Evolutionary conservation across 2,888 invertebrate species (phyloP).

Genomic region (Apodemia hepburni): DNA sequence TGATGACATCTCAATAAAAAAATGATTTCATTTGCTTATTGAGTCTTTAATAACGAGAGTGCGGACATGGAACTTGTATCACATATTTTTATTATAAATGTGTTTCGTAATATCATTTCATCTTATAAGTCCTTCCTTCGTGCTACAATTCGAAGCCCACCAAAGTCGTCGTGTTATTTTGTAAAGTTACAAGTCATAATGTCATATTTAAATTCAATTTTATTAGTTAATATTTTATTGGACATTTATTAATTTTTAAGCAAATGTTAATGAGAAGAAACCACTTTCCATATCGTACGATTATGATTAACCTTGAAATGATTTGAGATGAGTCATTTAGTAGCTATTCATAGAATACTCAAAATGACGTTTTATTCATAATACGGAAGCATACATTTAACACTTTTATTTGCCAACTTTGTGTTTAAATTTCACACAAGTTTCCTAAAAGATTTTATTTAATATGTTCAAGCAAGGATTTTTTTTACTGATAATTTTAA

Average conservation of each 20-base stretch:
- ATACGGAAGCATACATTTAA: conserved; percentile 5
- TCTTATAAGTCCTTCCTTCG: conserved; percentile 15
- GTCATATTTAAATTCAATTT: conserved; percentile 12
- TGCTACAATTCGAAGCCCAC: conserved; percentile 52
- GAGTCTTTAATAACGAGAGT: conserved; percentile 71
- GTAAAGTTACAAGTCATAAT: conserved; percentile 17
- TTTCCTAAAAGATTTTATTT: too few relatives aligned
- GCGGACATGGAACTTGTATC: conserved; percentile 57
- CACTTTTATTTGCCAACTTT: neutral
- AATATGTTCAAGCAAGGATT: too few relatives aligned
- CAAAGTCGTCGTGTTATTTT: conserved; percentile 43
- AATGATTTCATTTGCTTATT: conserved; percentile 80
- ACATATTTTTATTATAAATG: conserved; percentile 43
- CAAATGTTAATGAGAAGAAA: conserved; percentile 13
- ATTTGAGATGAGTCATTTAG: conserved; percentile 4
- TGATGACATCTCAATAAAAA: conserved; percentile 79
- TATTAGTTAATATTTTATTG: conserved; percentile 5
- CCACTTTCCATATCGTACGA: conserved; percentile 6
- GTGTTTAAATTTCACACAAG: conserved; percentile 1
- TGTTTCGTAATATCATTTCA: conserved; percentile 22
- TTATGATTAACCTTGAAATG: neutral
- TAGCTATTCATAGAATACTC: neutral
- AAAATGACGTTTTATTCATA: neutral
- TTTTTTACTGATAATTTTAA: too few relatives aligned
- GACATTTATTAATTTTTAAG: conserved; percentile 1